These are phyloP conservation scores for Pogonognathellus flavescens DNA, from an alignment of 1,140 invertebrate species.

Conservation along the genomic window DNA sequence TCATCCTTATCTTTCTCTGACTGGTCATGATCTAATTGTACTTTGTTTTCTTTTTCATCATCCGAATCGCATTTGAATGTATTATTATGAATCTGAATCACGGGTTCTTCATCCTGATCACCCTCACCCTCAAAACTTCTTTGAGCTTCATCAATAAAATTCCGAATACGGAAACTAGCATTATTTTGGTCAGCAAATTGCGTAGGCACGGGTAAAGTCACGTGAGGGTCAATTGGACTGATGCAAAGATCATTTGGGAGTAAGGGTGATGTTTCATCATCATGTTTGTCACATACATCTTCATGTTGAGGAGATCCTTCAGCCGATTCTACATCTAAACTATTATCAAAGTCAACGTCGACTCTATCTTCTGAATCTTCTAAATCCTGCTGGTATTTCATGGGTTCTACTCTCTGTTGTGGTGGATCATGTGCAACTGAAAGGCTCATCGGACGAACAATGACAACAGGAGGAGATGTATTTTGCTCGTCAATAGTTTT, in stretches of 20 bases:
- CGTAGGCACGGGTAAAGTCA: slow-evolving; percentile 65
- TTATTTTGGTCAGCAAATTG: slow-evolving; percentile 61
- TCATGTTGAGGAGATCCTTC: slow-evolving; percentile 7
- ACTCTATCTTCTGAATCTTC: slow-evolving; percentile 19
- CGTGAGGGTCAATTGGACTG: slow-evolving; percentile 63
- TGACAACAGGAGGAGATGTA: slow-evolving; percentile 56
- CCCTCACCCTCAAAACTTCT: slow-evolving; percentile 36
- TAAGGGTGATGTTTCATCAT: slow-evolving; percentile 11
- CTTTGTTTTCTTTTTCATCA: slow-evolving; percentile 58
- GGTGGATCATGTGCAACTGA: slow-evolving; percentile 5
- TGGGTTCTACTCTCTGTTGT: background rate
- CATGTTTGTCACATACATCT: slow-evolving; percentile 18
- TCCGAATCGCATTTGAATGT: slow-evolving; percentile 35
- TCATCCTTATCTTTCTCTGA: slow-evolving; percentile 53
- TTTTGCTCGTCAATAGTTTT: slow-evolving; percentile 75
- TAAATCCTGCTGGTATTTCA: background rate
- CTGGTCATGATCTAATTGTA: slow-evolving; percentile 57
- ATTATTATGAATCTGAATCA: slow-evolving; percentile 6
- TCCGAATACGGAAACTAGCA: slow-evolving; percentile 35
- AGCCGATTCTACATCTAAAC: slow-evolving; percentile 4
- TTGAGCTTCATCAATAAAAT: slow-evolving; percentile 37
- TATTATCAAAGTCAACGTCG: background rate
- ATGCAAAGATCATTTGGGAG: slow-evolving; percentile 30
- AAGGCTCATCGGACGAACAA: slow-evolving; percentile 64
- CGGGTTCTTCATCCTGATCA: slow-evolving; percentile 3